phyloP scores from a whole-genome alignment of 2,888 invertebrate species.

The Euspilapteryx auroguttella region DNA sequence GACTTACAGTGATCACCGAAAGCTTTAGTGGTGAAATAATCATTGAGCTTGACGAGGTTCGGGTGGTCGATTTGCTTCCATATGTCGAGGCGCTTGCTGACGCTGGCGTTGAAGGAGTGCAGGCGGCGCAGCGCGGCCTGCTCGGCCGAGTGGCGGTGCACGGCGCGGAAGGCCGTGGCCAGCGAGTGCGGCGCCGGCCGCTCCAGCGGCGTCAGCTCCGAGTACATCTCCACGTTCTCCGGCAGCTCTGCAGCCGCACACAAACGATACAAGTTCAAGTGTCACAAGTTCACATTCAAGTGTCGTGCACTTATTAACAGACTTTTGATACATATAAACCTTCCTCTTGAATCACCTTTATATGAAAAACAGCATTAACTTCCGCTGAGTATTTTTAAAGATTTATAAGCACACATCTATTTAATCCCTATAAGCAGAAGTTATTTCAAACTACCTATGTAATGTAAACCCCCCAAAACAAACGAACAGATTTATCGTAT shows the following conservation, averaged over 20 bases:
- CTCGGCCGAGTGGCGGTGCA: conserved; percentile 82
- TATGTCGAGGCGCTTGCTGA: conserved; percentile 88
- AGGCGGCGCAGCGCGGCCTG: conserved; percentile 86
- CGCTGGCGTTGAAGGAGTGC: conserved; percentile 80
- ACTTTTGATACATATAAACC: no score
- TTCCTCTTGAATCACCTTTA: no score
- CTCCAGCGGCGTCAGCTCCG: conserved; percentile 86
- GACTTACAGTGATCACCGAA: conserved; percentile 96
- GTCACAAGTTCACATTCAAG: no score
- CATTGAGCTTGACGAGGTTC: conserved; percentile 89
- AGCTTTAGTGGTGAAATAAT: conserved; percentile 92
- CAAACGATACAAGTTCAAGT: no score
- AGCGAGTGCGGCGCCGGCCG: conserved; percentile 67
- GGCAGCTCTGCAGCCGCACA: conserved; percentile 80
- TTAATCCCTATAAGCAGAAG: no score
- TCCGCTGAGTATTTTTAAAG: no score
- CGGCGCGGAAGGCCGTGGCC: conserved; percentile 88
- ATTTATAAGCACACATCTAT: no score
- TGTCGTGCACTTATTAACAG: no score
- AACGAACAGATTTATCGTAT: no score
- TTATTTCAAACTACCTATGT: no score
- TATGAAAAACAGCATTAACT: no score
- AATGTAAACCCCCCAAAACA: no score
- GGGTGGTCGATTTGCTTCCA: conserved; percentile 97
- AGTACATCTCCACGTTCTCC: conserved; percentile 86